These are phyloP conservation scores for Megalops atlanticus DNA, from an alignment of 2,113 vertebrate species.

Conservation along the genomic window DNA sequence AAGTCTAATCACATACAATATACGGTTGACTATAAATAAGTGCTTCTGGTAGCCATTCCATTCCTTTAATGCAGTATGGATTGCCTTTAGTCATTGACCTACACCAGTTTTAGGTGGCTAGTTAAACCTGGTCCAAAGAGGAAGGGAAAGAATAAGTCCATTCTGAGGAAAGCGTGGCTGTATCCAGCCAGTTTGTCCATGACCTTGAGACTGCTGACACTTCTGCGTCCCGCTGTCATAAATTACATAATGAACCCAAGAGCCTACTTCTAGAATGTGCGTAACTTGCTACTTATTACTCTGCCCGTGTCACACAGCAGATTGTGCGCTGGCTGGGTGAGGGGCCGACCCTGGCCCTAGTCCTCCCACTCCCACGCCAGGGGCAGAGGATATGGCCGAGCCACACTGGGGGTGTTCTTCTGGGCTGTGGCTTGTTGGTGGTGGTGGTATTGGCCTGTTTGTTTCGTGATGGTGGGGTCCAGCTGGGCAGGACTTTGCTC, in stretches of 20 bases:
- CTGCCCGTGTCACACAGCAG: background rate
- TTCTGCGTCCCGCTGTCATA: background rate
- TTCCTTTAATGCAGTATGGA: background rate
- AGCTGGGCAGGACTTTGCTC: slow-evolving; percentile 45
- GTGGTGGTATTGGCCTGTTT: slow-evolving; percentile 32
- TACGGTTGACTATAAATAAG: too few relatives aligned
- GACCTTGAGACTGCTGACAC: background rate
- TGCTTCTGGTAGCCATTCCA: background rate
- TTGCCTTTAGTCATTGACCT: background rate
- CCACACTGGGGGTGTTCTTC: slow-evolving; percentile 46
- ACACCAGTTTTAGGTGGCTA: background rate
- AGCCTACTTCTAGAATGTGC: background rate
- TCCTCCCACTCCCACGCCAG: slow-evolving; percentile 73
- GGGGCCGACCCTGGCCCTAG: slow-evolving; percentile 47
- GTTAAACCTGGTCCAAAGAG: background rate
- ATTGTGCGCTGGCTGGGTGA: background rate
- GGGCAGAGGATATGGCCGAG: slow-evolving; percentile 58
- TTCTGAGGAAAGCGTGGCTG: too few relatives aligned
- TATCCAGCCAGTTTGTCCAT: background rate
- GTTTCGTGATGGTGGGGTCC: slow-evolving; percentile 39
- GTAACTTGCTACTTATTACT: background rate
- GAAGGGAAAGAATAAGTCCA: too few relatives aligned
- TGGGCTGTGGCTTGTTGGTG: slow-evolving; percentile 30
- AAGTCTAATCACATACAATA: too few relatives aligned
- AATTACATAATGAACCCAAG: background rate